Base-by-base conservation (phyloP, 2,113 vertebrate genomes). In the Anser cygnoides region DNA sequence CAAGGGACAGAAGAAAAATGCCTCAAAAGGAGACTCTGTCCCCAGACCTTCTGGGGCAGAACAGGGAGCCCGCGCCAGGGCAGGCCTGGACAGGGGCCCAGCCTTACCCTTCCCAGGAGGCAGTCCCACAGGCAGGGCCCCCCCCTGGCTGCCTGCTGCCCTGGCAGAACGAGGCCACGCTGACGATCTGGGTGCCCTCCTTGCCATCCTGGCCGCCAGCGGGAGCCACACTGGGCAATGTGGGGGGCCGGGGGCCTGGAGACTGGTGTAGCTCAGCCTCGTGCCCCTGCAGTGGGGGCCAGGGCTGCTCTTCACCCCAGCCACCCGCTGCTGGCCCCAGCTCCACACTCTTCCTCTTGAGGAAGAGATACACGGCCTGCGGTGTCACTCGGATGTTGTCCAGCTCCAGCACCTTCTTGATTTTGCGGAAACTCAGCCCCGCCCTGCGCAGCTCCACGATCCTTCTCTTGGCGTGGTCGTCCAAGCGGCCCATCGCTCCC, bases 321-420 rank as follows among this genome's bases (percentile, higher is more conserved):
- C 81, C 91, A 3, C 93, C 90, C 71, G 26, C 81, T 0, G 0
- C 91, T 23, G 20, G 31, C 20, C 15, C 91, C 0, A 17, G 92
- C 58, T 98, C 98, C 70, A 97, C 25, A 0, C 97, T 98, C 65
- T 98, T 98, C 87, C 98, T 97, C 91, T 98, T 99, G 67, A 99
- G 97, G 95, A 98, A 99, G 35, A 99, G 97, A 94, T 99, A 99
- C 79, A 99, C 98, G 1, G 99, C 98, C 89, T 99, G 98, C 0
- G 98, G 98, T 0, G 97, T 99, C 63, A 99, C 98, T 39, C 95
- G 98, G 79, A 99, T 99, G 88, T 98, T 98, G 16, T 99, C 99
- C 96, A 99, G 96, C 94, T 99, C 98, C 77, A 99, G 96, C 74
- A 99, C 98, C 35, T 98, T 98, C 97, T 99, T 99, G 95, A 99